Evolutionary conservation across 2,888 invertebrate species (phyloP).

Genomic region (Drosophila stalkeri): DNA sequence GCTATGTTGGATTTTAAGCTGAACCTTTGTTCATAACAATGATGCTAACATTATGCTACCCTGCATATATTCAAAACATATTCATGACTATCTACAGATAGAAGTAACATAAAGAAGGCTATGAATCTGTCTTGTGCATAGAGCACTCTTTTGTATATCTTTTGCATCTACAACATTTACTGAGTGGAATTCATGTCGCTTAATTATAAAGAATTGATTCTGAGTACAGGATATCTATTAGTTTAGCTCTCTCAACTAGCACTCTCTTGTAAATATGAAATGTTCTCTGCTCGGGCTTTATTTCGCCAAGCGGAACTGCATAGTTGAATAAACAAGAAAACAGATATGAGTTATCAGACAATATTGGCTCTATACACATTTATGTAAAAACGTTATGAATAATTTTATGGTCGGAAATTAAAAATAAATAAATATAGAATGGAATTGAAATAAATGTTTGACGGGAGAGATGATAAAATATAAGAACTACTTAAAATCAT

Average conservation of each 20-base stretch:
- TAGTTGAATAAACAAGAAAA: slow-evolving; percentile 22
- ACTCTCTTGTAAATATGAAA: background rate
- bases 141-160: background rate
- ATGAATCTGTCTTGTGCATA: background rate
- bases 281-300: slow-evolving; percentile 6
- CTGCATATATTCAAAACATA: background rate
- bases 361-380: background rate
- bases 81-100: background rate
- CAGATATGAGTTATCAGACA: slow-evolving; percentile 15
- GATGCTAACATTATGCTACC: slow-evolving; percentile 9
- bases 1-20: slow-evolving; percentile 6
- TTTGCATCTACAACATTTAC: no score
- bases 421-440: background rate
- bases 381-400: background rate
- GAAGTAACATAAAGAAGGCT: no score
- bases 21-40: slow-evolving; percentile 5
- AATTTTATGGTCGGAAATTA: background rate
- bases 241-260: no score
- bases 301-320: slow-evolving; percentile 18
- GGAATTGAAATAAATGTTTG: background rate
- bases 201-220: background rate
- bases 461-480: background rate
- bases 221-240: background rate
- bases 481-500: background rate
- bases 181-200: background rate